phyloP scores from a whole-genome alignment of 1,140 invertebrate species.

The Drosophila parvula region DNA sequence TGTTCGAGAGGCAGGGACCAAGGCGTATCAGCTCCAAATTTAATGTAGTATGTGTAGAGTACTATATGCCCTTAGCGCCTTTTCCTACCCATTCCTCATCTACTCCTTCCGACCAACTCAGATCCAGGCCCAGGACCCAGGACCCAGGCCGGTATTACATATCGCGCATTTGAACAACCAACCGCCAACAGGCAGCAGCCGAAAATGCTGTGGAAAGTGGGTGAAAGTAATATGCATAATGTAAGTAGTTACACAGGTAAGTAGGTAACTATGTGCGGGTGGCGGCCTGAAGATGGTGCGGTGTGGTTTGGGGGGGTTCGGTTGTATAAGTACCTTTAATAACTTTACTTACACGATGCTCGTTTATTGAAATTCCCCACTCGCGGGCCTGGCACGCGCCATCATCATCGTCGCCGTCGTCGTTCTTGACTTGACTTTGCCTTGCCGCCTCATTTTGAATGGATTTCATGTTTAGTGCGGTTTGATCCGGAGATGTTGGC shows the following conservation, averaged over 20 bases:
- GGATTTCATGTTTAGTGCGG: slow-evolving; percentile 36
- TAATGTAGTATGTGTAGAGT: slow-evolving; percentile 1
- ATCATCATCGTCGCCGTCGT: neutral
- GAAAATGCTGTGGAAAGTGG: slow-evolving; percentile 60
- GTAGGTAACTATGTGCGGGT: slow-evolving; percentile 29
- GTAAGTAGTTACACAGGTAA: slow-evolving; percentile 40
- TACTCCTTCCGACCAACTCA: neutral
- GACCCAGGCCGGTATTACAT: slow-evolving; percentile 51
- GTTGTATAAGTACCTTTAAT: slow-evolving; percentile 69
- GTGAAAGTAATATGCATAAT: slow-evolving; percentile 71
- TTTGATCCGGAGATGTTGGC: slow-evolving; percentile 11
- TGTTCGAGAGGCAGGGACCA: neutral
- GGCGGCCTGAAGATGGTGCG: neutral
- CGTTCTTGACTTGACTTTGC: slow-evolving; percentile 47
- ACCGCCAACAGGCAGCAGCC: slow-evolving; percentile 13
- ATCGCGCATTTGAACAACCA: slow-evolving; percentile 49
- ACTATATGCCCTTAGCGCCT: neutral
- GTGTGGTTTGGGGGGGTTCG: slow-evolving; percentile 14
- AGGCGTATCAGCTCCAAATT: neutral
- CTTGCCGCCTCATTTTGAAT: slow-evolving; percentile 28
- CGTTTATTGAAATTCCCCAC: slow-evolving; percentile 58
- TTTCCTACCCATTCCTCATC: neutral
- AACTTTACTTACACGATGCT: slow-evolving; percentile 78
- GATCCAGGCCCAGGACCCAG: no score
- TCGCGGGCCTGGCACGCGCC: slow-evolving; percentile 30